These are phyloP conservation scores for Dinoponera quadriceps DNA, from an alignment of 1,140 invertebrate genomes.

Conservation along the genomic window DNA sequence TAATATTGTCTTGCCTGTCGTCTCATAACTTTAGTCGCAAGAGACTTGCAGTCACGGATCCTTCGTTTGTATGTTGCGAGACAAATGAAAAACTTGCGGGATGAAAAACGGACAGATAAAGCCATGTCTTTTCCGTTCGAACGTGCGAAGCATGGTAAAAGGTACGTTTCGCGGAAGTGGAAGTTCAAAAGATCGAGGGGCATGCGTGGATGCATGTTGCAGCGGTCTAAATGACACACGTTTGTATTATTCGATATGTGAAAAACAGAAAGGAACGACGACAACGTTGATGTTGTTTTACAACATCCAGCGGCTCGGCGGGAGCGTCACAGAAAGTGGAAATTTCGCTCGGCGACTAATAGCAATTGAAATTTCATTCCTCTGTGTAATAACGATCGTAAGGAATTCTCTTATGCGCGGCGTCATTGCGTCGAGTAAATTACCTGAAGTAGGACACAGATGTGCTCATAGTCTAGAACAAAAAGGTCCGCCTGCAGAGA, in stretches of 20 bases:
- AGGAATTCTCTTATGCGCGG: too few species aligned
- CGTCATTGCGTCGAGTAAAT: conserved; percentile 32
- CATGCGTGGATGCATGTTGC: background rate
- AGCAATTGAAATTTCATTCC: too few species aligned
- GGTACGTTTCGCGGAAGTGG: background rate
- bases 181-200: background rate
- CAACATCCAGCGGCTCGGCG: too few species aligned
- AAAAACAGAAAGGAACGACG: too few species aligned
- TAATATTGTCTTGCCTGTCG: conserved; percentile 8
- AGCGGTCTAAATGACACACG: background rate
- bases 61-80: background rate
- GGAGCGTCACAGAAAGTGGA: too few species aligned
- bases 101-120: background rate
- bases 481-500: background rate
- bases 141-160: background rate
- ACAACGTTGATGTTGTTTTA: too few species aligned
- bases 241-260: too few species aligned
- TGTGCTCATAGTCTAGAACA: conserved; percentile 42
- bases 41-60: background rate
- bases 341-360: background rate
- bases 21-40: background rate
- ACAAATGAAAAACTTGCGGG: background rate
- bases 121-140: background rate
- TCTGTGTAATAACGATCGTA: too few species aligned
- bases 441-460: conserved; percentile 50